Evolutionary conservation across 2,113 vertebrate species (phyloP).

Genomic region (Aramus guarauna): DNA sequence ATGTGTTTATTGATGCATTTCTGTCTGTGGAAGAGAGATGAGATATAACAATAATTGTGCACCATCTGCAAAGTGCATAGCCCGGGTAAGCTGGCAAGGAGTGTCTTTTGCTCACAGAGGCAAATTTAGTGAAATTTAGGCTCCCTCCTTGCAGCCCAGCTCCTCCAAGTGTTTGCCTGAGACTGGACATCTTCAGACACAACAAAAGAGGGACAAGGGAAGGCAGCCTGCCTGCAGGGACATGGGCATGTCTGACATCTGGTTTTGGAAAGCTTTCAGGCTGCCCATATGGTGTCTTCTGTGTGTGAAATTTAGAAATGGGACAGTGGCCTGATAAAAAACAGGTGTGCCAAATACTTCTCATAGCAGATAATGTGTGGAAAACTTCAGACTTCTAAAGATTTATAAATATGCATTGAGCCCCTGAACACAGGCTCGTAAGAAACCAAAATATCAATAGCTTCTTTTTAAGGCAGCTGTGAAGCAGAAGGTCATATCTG

Average conservation of each 20-base stretch:
- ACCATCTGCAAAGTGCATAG: background rate
- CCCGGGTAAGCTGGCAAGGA: background rate
- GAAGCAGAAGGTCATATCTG: background rate
- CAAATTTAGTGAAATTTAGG: background rate
- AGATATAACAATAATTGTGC: background rate
- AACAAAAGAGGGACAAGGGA: background rate
- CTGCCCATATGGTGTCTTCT: background rate
- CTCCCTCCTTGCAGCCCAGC: background rate
- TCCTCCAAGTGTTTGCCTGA: background rate
- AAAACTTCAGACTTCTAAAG: background rate
- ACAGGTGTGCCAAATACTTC: background rate
- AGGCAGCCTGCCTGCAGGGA: background rate
- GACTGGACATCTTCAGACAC: background rate
- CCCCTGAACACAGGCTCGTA: background rate
- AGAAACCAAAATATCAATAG: background rate
- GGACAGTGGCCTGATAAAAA: background rate
- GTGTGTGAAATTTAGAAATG: background rate
- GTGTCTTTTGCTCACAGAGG: background rate
- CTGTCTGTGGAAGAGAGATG: background rate
- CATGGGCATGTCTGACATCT: background rate
- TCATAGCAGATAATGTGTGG: background rate
- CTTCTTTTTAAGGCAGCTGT: background rate
- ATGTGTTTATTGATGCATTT: background rate
- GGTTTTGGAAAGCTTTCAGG: background rate
- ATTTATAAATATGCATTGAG: background rate